Base-by-base conservation (phyloP, 2,797 vertebrate species). In the Catamblyrhynchus diadema region DNA sequence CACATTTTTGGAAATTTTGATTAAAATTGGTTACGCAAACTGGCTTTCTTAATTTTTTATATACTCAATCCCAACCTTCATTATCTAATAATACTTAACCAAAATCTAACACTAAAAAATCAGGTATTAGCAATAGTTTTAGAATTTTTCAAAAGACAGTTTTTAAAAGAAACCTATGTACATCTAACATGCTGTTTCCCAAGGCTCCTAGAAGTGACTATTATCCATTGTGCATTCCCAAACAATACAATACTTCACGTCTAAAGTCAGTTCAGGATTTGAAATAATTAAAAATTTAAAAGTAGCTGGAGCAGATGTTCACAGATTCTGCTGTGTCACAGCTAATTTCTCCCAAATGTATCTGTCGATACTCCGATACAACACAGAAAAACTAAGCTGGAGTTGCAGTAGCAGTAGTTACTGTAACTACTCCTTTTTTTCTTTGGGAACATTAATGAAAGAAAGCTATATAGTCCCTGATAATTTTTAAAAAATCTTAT, bases 281-380 rank as follows among this genome's bases (percentile, higher is more conserved):
- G n/a, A 88, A 92, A 80, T 85, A 88, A 88, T 95, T 80, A 82
- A 93, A 94, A 88, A 91, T 72, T 48, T 51, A 91, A 59, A 94
- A 93, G 85, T 27, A 83, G 62, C 14, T 86, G 54, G 27, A 81
- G 39, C 77, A 94, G 87, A 79, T 86, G 73, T 57, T 84, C 73
- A 88, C 8, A 48, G 67, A 69, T 62, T 90, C 56, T 90, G 48
- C 72, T 79, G 51, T 59, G 78, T 47, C 85, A 69, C 48, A 65
- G 75, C 59, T 79, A 48, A 88, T 81, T 93, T 88, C 44, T 83
- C 53, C 53, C 75, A 44, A 65, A 54, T 28, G 32, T 27, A 81
- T 20, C 54, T 54, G 35, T 11, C 8, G 4, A 75, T 59, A 51
- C 3, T 51, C 14, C 4, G 9, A 61, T 25, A 9, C 57, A 84